Conservation (phyloP, 2,888 invertebrate genomes). For the Clivina fossor region DNA sequence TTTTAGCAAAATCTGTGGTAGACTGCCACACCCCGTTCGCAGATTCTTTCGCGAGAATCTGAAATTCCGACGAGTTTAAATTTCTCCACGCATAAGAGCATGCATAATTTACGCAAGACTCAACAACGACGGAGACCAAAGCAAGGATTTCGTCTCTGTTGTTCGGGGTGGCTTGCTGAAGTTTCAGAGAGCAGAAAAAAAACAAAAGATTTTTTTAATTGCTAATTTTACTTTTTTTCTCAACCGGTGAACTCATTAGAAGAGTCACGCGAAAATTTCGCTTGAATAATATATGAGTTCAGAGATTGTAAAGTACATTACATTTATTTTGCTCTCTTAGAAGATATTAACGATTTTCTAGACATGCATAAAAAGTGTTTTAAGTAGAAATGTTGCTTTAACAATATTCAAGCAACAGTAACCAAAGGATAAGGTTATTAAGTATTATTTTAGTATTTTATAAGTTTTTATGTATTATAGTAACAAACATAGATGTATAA, state of each 20-base stretch:
- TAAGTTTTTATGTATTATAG: no score
- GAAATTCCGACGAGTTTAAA: constrained; percentile 7
- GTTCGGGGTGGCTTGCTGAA: no score
- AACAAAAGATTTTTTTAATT: constrained; percentile 24
- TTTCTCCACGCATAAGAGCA: constrained; percentile 9
- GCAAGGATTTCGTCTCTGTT: no score
- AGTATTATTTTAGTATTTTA: no score
- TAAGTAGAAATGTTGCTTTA: no score
- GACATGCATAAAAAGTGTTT: no score
- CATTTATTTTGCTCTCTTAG: constrained; percentile 17
- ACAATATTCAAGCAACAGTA: no score
- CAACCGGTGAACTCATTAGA: constrained; percentile 8
- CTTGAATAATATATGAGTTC: constrained; percentile 18
- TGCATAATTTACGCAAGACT: constrained; percentile 13
- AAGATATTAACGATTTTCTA: constrained; percentile 13
- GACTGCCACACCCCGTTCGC: no score
- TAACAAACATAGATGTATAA: no score
- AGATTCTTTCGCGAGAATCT: constrained; percentile 6
- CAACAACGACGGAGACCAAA: constrained; percentile 1
- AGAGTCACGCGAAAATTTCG: constrained; percentile 5
- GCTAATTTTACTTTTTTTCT: constrained; percentile 22
- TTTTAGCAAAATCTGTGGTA: no score
- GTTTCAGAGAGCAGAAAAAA: no score
- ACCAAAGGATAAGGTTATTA: no score
- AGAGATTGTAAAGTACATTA: constrained; percentile 15